Base-by-base conservation (phyloP, 2,113 vertebrate species). In the Ammospiza caudacuta region DNA sequence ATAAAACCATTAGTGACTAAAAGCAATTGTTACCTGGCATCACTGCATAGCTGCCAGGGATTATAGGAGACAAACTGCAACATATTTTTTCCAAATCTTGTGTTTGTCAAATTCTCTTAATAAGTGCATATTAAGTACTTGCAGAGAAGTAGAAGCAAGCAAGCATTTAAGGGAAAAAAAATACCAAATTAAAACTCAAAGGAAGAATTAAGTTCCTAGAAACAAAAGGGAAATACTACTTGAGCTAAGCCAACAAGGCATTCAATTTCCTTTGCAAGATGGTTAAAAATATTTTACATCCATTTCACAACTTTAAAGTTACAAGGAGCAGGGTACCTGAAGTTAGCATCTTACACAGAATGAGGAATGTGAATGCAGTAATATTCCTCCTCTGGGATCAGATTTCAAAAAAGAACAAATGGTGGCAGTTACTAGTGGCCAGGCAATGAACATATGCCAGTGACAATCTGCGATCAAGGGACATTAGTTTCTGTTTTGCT, bases 391-490 rank as follows among this genome's bases (percentile, higher is more conserved):
- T 83, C n/a, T 57, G 62, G 29, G 84, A 83, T 47, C 37, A 67
- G 27, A 55, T 43, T 55, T 74, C 23, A 77, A 54, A 54, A 76
- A 68, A 9, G 19, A 35, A 52, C 14, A 69, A 44, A 19, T 5
- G 3, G 47, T 46, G 19, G 33, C 63, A 70, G 35, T 79, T 69
- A 52, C 21, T 51, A 77, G 19, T 29, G 11, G 39, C 55, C 33
- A 35, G 20, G 37, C 44, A 86, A 70, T n/a, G 64, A 83, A 66
- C 8, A 13, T 3, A 1, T 9, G 24, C 49, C 33, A 83, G 43
- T 67, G 41, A n/a, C 67, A 79, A 23, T 21, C 12, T 22, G 35
- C 0, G 0, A 69, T 49, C 29, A 52, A 72, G 9, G 33, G 18
- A 69, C 43, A 88, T 46, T n/a, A 49, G 5, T 70, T 69, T 61